phyloP scores from a whole-genome alignment of 2,888 invertebrate genomes.

The Rhodophaea formosa region DNA sequence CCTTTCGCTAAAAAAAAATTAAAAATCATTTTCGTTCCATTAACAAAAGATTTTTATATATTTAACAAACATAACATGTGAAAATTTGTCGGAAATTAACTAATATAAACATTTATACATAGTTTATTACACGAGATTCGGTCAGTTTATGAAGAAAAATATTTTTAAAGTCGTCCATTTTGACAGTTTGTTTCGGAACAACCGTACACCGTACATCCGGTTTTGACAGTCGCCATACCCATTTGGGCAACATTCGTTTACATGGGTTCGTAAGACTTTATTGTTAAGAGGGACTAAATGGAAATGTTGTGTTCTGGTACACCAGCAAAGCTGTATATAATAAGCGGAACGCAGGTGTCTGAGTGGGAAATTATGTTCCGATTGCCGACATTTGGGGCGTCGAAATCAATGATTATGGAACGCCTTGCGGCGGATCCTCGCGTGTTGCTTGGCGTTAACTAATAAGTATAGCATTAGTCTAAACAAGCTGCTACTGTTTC shows the following conservation, averaged over 20 bases:
- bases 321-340: constrained; percentile 8
- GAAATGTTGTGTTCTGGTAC: constrained; percentile 18
- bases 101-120: no score
- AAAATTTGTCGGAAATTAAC: no score
- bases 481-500: background rate
- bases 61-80: no score
- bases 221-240: no score
- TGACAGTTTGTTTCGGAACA: no score
- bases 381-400: constrained; percentile 15
- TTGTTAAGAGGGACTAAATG: constrained; percentile 13
- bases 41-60: no score
- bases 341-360: constrained; percentile 15
- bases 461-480: background rate
- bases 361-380: constrained; percentile 20
- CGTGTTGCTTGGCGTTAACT: background rate
- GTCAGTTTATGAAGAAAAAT: no score
- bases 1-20: no score
- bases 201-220: no score
- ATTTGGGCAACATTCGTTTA: constrained; percentile 13
- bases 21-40: no score
- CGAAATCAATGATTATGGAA: constrained; percentile 11
- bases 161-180: no score
- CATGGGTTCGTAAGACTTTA: constrained; percentile 10
- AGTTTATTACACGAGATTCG: no score
- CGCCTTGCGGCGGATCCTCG: background rate